Conservation (phyloP, 1,140 invertebrate genomes). For the Rhagoletis zephyria region DNA sequence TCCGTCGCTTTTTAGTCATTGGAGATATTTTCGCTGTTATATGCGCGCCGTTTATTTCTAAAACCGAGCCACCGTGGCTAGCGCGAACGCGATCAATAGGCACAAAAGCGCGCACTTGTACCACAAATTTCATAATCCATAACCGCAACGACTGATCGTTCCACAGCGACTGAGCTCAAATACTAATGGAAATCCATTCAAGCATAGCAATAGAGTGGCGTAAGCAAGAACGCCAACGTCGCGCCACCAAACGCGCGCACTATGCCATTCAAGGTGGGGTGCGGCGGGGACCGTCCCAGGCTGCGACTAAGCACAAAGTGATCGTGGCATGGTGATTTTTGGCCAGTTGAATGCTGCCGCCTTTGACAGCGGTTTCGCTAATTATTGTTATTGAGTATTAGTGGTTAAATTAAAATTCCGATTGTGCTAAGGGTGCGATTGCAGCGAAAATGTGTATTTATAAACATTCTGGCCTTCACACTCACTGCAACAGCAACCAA, state of each 20-base stretch:
- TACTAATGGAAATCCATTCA: slow-evolving; percentile 48
- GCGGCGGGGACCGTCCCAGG: background rate
- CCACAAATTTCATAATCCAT: slow-evolving; percentile 41
- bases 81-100: background rate
- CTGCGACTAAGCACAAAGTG: background rate
- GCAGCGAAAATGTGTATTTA: background rate
- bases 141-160: slow-evolving; percentile 48
- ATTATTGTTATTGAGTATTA: background rate
- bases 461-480: too few relatives aligned
- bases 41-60: background rate
- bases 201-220: slow-evolving; percentile 5
- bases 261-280: background rate
- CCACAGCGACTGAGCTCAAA: slow-evolving; percentile 49
- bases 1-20: background rate
- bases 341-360: background rate
- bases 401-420: background rate
- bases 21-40: slow-evolving; percentile 6
- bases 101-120: background rate
- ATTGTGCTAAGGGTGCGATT: background rate
- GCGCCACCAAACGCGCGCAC: background rate
- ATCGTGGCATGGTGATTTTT: slow-evolving; percentile 1
- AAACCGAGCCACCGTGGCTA: background rate
- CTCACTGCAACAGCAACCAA: too few relatives aligned
- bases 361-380: background rate
- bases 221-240: slow-evolving; percentile 27